Evolutionary conservation across 2,888 invertebrate genomes (phyloP).

Genomic region (Xylota segnis): DNA sequence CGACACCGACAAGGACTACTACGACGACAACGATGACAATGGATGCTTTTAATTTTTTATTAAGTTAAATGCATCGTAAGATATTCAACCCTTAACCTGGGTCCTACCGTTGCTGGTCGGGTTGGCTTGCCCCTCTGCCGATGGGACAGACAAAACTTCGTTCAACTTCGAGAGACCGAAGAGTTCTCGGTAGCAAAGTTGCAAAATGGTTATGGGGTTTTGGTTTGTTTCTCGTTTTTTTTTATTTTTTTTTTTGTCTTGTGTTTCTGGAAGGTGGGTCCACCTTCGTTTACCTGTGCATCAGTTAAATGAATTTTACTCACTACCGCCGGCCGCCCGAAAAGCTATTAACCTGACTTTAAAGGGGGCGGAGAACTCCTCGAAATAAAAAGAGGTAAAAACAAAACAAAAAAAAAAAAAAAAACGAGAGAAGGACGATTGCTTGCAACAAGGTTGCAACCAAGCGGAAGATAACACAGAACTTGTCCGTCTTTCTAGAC

Average conservation of each 20-base stretch:
- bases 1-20: slow-evolving; percentile 66
- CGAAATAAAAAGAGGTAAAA: not conserved
- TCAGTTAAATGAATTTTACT: slow-evolving; percentile 75
- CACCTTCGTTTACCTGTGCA: slow-evolving; percentile 70
- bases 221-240: slow-evolving; percentile 39
- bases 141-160: slow-evolving; percentile 42
- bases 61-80: slow-evolving; percentile 76
- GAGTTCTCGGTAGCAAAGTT: slow-evolving; percentile 61
- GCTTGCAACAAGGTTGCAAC: slow-evolving; percentile 71
- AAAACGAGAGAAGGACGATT: slow-evolving; percentile 27
- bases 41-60: slow-evolving; percentile 77
- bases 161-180: slow-evolving; percentile 33
- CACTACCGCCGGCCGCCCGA: slow-evolving; percentile 61
- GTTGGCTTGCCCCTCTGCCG: slow-evolving; percentile 11
- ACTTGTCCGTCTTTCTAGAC: slow-evolving; percentile 75
- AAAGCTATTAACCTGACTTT: slow-evolving; percentile 71
- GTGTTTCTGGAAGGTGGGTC: slow-evolving; percentile 31
- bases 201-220: slow-evolving; percentile 62
- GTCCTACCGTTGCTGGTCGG: slow-evolving; percentile 20
- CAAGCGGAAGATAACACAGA: slow-evolving; percentile 62
- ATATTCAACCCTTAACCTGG: slow-evolving; percentile 73
- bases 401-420: slow-evolving; percentile 18
- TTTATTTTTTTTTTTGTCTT: slow-evolving; percentile 27
- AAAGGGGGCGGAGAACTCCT: slow-evolving; percentile 1
- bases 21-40: slow-evolving; percentile 67